Conservation (phyloP, 2,797 vertebrate genomes). For the Brachyrhaphis roseni region DNA sequence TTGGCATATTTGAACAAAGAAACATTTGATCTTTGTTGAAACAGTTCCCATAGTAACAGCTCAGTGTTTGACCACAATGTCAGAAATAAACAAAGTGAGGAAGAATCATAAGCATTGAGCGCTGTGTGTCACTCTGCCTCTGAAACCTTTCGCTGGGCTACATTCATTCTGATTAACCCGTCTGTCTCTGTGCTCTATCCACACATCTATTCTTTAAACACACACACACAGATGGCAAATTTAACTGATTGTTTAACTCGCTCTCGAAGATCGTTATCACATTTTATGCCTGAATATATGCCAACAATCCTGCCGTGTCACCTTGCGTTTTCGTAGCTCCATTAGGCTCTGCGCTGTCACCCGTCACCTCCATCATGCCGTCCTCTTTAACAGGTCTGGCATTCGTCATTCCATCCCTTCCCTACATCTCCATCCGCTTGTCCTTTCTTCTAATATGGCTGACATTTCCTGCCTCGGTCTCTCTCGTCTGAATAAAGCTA, state of each 20-base stretch:
- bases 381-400: slow-evolving; percentile 64
- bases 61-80: background rate
- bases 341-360: slow-evolving; percentile 46
- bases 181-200: background rate
- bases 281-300: slow-evolving; percentile 28
- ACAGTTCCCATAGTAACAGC: background rate
- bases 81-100: background rate
- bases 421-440: slow-evolving; percentile 46
- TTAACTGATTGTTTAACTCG: slow-evolving; percentile 7
- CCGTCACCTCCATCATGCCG: slow-evolving; percentile 44
- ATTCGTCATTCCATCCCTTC: slow-evolving; percentile 47
- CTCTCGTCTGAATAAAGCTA: slow-evolving; percentile 49
- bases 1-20: background rate
- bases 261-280: slow-evolving; percentile 13
- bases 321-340: slow-evolving; percentile 24
- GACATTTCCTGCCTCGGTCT: slow-evolving; percentile 62
- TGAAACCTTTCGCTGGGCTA: background rate
- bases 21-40: background rate
- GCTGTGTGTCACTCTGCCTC: background rate
- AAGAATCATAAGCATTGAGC: background rate
- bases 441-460: slow-evolving; percentile 61
- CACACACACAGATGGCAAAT: background rate
- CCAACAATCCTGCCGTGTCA: slow-evolving; percentile 23
- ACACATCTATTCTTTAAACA: background rate
- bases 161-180: background rate